Percentiles rank a stretch among this genome's conserved stretches.
Conservation (phyloP, 2,113 vertebrate genomes). For the Pollimyrus isidori region DNA sequence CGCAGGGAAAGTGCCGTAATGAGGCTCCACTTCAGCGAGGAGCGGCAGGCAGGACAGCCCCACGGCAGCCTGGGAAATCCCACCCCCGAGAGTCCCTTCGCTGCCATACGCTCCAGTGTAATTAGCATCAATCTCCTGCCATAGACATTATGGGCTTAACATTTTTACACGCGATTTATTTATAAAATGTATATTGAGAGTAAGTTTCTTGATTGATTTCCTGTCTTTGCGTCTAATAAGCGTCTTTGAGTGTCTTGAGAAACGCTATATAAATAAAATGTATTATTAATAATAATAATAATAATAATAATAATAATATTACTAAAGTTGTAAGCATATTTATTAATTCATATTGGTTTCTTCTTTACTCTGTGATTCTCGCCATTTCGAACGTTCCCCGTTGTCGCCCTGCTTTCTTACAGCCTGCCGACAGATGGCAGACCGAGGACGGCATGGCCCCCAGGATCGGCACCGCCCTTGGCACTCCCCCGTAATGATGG, state of each 20-base stretch:
- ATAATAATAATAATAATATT: too few species aligned
- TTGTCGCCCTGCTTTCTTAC: constrained; percentile 13
- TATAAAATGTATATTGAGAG: neutral
- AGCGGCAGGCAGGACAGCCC: constrained; percentile 62
- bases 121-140: constrained; percentile 2
- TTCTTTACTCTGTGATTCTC: neutral
- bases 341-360: neutral
- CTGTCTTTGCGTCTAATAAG: too few species aligned
- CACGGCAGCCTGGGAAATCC: constrained; percentile 39
- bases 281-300: too few species aligned
- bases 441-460: constrained; percentile 29
- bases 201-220: neutral
- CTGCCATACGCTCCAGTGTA: constrained; percentile 31
- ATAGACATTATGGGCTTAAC: neutral
- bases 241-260: too few species aligned
- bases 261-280: too few species aligned
- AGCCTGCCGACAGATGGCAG: constrained; percentile 21
- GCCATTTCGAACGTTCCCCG: neutral
- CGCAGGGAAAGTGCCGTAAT: constrained; percentile 53
- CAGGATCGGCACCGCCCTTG: constrained; percentile 18
- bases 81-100: constrained; percentile 48
- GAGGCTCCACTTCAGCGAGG: constrained; percentile 54
- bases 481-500: neutral
- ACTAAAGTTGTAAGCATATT: neutral
- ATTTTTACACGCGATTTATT: neutral